Percentiles rank a stretch among this genome's conserved stretches.
Conservation (phyloP, 2,888 invertebrate genomes). For the Eustalomyia histrio region DNA sequence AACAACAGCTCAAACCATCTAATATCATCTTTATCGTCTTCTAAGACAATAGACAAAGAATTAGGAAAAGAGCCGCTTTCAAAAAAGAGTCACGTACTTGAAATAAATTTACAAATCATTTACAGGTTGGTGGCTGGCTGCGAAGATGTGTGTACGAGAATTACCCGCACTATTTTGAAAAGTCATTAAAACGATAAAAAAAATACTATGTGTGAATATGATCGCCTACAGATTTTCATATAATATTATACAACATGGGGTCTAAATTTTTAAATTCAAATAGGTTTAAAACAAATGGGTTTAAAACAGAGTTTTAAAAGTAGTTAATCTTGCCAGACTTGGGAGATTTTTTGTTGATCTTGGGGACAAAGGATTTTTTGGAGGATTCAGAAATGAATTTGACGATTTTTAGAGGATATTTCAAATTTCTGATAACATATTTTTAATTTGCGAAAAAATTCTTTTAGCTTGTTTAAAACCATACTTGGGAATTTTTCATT, state of each 20-base stretch:
- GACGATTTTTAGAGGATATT: too few relatives aligned
- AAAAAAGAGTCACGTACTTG: conserved; percentile 36
- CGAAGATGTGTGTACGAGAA: neutral
- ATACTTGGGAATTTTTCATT: too few relatives aligned
- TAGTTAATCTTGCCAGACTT: too few relatives aligned
- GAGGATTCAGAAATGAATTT: too few relatives aligned
- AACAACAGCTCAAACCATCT: neutral
- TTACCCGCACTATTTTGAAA: conserved; percentile 29
- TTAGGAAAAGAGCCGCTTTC: conserved; percentile 26
- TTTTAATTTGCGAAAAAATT: too few relatives aligned
- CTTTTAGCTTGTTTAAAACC: too few relatives aligned
- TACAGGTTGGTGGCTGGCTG: conserved; percentile 34
- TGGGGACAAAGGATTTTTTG: too few relatives aligned
- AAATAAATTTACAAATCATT: conserved; percentile 52
- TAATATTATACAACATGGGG: conserved; percentile 41
- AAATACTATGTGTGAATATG: conserved; percentile 54
- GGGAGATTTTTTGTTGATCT: too few relatives aligned
- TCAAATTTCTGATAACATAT: too few relatives aligned
- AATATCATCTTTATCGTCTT: conserved; percentile 25
- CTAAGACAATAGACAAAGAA: conserved; percentile 27
- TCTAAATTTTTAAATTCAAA: conserved; percentile 2
- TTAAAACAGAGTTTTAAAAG: conserved; percentile 4
- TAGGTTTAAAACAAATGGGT: neutral
- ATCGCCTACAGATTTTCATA: conserved; percentile 52
- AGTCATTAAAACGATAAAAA: conserved; percentile 24